A percentile compares a stretch with the other conserved stretches of the same genome.
phyloP scores from a whole-genome alignment of 2,797 vertebrate species.

The Gallinago stenura region DNA sequence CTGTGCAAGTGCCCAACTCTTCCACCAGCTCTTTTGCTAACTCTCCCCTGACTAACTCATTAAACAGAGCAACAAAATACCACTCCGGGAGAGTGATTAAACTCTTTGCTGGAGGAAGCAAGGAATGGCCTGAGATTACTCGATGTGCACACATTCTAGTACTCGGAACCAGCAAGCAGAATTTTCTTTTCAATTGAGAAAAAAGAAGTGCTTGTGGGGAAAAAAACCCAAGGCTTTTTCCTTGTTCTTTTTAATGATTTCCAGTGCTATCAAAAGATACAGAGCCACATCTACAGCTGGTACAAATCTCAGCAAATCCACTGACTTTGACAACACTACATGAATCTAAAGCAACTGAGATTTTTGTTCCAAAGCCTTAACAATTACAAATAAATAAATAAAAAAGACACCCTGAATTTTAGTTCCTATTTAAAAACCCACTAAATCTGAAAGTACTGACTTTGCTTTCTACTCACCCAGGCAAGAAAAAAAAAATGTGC shows the following conservation, averaged over 20 bases:
- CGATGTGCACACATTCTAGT: not conserved
- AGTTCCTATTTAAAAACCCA: not conserved
- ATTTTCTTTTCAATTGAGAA: not conserved
- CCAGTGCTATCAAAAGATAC: not conserved
- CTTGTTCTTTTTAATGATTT: slow-evolving; percentile 36
- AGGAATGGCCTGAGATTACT: not conserved
- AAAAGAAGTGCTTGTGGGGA: not conserved
- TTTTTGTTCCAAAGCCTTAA: not conserved
- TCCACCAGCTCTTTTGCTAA: not conserved
- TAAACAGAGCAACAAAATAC: not conserved
- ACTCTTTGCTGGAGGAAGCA: not conserved
- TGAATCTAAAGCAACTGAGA: not conserved
- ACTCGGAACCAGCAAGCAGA: not conserved
- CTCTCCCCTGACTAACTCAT: not conserved
- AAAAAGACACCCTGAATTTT: not conserved
- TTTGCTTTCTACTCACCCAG: not conserved
- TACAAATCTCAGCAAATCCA: slow-evolving; percentile 32
- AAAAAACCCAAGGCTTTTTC: not conserved
- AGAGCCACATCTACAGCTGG: not conserved
- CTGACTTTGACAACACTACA: not conserved
- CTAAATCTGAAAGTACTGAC: not conserved
- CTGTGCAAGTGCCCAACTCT: not conserved
- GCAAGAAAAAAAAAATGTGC: not conserved
- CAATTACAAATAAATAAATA: not conserved
- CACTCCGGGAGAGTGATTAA: not conserved